phyloP scores from a whole-genome alignment of 2,113 vertebrate species.

The Cephalopterus ornatus region DNA sequence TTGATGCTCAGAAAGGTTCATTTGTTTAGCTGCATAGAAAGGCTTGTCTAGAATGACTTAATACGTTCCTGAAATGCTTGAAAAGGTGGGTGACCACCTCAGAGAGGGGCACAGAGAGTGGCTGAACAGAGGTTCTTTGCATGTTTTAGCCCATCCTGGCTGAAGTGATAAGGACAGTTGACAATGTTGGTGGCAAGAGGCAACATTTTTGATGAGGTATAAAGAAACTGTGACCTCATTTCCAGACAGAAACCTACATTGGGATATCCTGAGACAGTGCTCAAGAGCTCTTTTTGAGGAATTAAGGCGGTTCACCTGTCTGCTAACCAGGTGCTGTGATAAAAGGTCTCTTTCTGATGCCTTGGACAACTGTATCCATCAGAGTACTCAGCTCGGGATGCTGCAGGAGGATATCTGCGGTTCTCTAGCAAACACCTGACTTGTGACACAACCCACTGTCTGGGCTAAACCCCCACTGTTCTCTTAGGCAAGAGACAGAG shows the following conservation, averaged over 20 bases:
- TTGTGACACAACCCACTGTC: not conserved
- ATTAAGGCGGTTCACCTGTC: not conserved
- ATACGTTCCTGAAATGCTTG: constrained; percentile 39
- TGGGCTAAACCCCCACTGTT: not conserved
- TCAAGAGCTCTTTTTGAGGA: not conserved
- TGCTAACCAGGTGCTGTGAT: not conserved
- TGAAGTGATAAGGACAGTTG: not conserved
- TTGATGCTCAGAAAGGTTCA: constrained; percentile 42
- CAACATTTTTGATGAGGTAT: not conserved
- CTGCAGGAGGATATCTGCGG: not conserved
- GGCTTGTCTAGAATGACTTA: constrained; percentile 36
- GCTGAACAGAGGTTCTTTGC: not conserved
- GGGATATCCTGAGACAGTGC: not conserved
- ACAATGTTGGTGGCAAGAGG: not conserved
- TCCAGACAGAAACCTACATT: not conserved
- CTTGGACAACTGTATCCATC: not conserved
- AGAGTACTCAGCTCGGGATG: accelerated
- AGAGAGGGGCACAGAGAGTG: not conserved
- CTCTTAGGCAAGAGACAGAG: not conserved
- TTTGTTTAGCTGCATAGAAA: constrained; percentile 32
- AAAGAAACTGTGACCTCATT: not conserved
- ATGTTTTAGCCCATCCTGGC: not conserved
- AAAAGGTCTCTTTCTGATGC: not conserved
- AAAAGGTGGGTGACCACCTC: not conserved
- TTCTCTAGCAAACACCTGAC: not conserved